Percentiles rank a stretch among this genome's conserved stretches.
These are phyloP conservation scores for Gambusia yucatana DNA, from an alignment of 2,797 vertebrate species.

Conservation along the genomic window DNA sequence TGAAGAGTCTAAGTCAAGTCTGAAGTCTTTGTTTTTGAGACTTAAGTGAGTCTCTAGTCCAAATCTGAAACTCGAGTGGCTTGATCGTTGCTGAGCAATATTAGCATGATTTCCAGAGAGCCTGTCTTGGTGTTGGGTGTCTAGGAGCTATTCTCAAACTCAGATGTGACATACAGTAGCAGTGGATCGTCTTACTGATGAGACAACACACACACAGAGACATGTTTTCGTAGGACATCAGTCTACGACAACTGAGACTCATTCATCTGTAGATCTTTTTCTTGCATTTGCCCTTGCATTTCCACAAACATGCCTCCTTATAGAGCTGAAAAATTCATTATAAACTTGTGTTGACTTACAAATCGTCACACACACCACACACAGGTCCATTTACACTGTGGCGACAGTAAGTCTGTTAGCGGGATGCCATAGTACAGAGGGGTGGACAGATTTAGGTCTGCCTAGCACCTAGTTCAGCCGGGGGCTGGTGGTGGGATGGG, in stretches of 20 bases:
- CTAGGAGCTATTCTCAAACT: conserved; percentile 81
- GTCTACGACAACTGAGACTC: conserved; percentile 8
- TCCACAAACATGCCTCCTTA: conserved; percentile 2
- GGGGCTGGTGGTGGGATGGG: conserved; percentile 18
- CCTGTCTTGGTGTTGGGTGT: conserved; percentile 74
- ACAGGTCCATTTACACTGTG: conserved; percentile 78
- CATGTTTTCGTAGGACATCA: background rate
- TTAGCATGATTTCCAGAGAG: conserved; percentile 82
- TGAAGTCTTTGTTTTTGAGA: background rate
- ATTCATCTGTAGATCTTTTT: conserved; percentile 1
- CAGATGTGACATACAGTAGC: conserved; percentile 79
- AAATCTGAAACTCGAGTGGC: conserved; percentile 69
- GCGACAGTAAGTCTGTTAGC: conserved; percentile 87
- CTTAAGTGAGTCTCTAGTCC: conserved; percentile 30
- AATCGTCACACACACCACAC: conserved; percentile 11
- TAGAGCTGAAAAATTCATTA: conserved; percentile 7
- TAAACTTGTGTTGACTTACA: conserved; percentile 12
- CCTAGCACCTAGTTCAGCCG: conserved; percentile 78
- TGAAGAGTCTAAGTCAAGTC: background rate
- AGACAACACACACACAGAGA: conserved; percentile 38
- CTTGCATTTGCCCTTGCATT: conserved; percentile 9
- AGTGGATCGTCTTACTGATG: conserved; percentile 73
- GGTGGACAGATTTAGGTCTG: conserved; percentile 80
- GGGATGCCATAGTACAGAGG: conserved; percentile 82
- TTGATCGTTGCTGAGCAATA: conserved; percentile 69